Percentiles rank a stretch among this genome's conserved stretches.
These are phyloP conservation scores for Silurus asotus DNA, from an alignment of 2,113 vertebrate genomes.

Conservation along the genomic window DNA sequence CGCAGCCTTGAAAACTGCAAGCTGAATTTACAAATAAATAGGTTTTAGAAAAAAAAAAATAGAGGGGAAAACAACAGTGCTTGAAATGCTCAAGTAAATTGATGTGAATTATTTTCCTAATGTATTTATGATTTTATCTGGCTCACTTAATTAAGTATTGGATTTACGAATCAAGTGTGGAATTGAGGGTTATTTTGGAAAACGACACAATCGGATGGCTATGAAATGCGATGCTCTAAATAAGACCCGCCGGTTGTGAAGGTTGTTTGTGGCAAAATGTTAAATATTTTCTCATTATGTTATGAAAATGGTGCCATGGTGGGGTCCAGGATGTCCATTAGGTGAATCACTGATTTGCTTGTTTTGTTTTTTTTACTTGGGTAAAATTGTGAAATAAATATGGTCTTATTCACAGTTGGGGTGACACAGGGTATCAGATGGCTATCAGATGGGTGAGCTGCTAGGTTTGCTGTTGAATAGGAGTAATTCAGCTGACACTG, in stretches of 20 bases:
- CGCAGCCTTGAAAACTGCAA: slow-evolving; percentile 47
- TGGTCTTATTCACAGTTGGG: slow-evolving; percentile 17
- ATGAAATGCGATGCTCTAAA: slow-evolving; percentile 44
- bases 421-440: background rate
- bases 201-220: slow-evolving; percentile 42
- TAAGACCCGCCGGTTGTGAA: slow-evolving; percentile 36
- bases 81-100: slow-evolving; percentile 51
- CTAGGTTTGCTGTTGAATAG: background rate
- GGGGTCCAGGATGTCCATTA: slow-evolving; percentile 38
- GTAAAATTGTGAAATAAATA: slow-evolving; percentile 12
- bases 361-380: slow-evolving; percentile 29
- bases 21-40: slow-evolving; percentile 53
- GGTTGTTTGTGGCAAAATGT: slow-evolving; percentile 35
- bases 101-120: slow-evolving; percentile 53
- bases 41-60: slow-evolving; percentile 8
- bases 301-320: slow-evolving; percentile 28
- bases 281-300: slow-evolving; percentile 37
- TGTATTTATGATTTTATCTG: slow-evolving; percentile 53
- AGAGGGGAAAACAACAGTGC: slow-evolving; percentile 26
- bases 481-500: slow-evolving; percentile 12
- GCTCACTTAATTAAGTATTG: slow-evolving; percentile 55
- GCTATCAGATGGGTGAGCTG: background rate
- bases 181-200: slow-evolving; percentile 50
- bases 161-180: slow-evolving; percentile 51
- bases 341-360: slow-evolving; percentile 12